Evolutionary conservation across 1,140 invertebrate species (phyloP), one percentile per base, ranked within the genome.

Genomic region (Diorhabda elongata): DNA sequence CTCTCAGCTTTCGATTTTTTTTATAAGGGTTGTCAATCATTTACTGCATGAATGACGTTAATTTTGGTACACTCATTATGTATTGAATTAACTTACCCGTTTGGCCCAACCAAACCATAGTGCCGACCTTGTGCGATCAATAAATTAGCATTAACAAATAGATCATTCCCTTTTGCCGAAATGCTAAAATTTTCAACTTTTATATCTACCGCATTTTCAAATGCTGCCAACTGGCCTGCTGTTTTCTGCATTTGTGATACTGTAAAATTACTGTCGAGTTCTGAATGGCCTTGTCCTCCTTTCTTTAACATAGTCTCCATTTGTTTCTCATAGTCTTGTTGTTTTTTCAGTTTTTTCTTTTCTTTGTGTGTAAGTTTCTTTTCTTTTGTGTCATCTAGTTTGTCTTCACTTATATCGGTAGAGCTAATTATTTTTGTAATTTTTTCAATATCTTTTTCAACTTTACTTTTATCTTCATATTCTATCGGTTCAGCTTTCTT

Each of bases 171-270:
- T 81, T 96, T 94, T 0, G 98, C 98, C 42, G 95, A 90, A 71
- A 99, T 99, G 66, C 94, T 97, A 79, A 99, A 99, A 82, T 97
- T 98, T 79, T 99, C 98, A 42, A 98, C 91, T 86, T 99, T 99
- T 43, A 99, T 99, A 82, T 99, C 97, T 26, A 98, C 91, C 3
- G 96, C 95, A 82, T 97, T 94, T 79, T 99, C 97, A 62, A 98
- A 76, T 42, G 94, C 90, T 47, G 89, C 89, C 74, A 92, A 87
- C 73, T 96, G 91, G 77, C 92, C 92, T 41, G 89, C 88, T 67
- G 91, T 89, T 83, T 94, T 95, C 77, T 95, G 91, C n/a, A 90
- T 89, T 81, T 97, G 95, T 5, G 97, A 98, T 61, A 99, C 91
- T 3, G 97, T 96, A 79, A 99, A 99, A 81, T 99, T 98, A 43